Conservation (phyloP, 2,888 invertebrate genomes). For the Arrhopalites spinosus region DNA sequence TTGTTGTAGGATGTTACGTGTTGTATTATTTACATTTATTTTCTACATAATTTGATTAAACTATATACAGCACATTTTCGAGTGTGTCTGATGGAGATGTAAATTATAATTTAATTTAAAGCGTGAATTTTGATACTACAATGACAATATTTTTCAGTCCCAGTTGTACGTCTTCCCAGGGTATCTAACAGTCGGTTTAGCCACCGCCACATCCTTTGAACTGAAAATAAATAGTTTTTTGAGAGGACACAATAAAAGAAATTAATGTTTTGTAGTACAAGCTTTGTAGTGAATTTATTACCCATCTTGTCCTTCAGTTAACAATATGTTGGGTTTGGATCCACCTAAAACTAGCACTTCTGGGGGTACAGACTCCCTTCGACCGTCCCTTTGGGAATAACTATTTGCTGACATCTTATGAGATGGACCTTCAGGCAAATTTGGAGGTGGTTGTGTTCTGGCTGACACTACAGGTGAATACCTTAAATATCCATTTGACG, state of each 20-base stretch:
- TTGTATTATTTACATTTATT: slow-evolving; percentile 5
- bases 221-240: slow-evolving; percentile 11
- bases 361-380: slow-evolving; percentile 77
- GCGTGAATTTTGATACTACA: background rate
- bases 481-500: too few relatives aligned
- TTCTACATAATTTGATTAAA: background rate
- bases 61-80: background rate
- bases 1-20: background rate
- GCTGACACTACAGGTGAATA: slow-evolving; percentile 70
- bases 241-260: background rate
- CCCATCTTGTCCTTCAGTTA: slow-evolving; percentile 38
- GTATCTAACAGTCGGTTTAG: background rate
- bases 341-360: slow-evolving; percentile 61
- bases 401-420: slow-evolving; percentile 81
- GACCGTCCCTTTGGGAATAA: slow-evolving; percentile 80
- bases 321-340: slow-evolving; percentile 21
- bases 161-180: slow-evolving; percentile 12
- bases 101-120: too few relatives aligned
- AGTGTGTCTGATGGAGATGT: too few relatives aligned
- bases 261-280: background rate
- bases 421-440: slow-evolving; percentile 79
- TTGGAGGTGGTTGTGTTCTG: slow-evolving; percentile 81
- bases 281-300: slow-evolving; percentile 20
- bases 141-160: slow-evolving; percentile 9
- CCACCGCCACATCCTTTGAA: background rate